Base-by-base conservation (phyloP, 2,113 vertebrate genomes). In the Paedocypris sp. region DNA sequence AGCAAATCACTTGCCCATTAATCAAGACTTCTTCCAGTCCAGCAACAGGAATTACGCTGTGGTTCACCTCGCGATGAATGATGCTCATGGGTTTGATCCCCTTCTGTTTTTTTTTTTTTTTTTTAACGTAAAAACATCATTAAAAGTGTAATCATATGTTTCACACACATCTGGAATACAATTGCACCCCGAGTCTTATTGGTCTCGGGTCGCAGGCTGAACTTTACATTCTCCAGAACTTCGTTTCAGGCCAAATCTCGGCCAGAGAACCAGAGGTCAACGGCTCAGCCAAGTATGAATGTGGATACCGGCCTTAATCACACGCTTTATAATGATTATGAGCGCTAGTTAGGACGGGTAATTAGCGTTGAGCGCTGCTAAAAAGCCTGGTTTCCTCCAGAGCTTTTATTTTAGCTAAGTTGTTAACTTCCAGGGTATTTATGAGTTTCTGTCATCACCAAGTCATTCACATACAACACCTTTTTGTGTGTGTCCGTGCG, bases 221-320 rank as follows among this genome's bases (percentile, higher is more conserved):
- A 18, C 46, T 49, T 16, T 41, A 41, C 36, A 29, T 36, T 25
- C 23, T 18, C 7, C 9, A 18, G 29, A 56, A 56, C 28, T 38
- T 32, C 42, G 15, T 39, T 39, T 22, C 46, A 5, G 58, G 58
- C 22, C 15, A 53, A 53, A 62, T 31, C 28, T 10, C 10, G 28
- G 47, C 47, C 48, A 62, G 36, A 53, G 47, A 12, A 15, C 18
- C 28, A 33, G 48, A 43, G 60, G 48, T 62, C 49, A 42, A 11
- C 11, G 49, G 35, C 45, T 35, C 13, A 35, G 32, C 6, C 23
- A 33, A 54, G 64, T 67, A 36, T 39, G 35, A 36, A 26, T 35
- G 48, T 38, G 62, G 61, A 42, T 54, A 18, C 50, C 10, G 6
- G 15, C 50, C 39, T 57, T 62, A 57, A 66, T 57, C 39, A 51